Evolutionary conservation across 2,797 vertebrate species (phyloP), one percentile per base, ranked within the genome.

Genomic region (Gymnodraco acuticeps): DNA sequence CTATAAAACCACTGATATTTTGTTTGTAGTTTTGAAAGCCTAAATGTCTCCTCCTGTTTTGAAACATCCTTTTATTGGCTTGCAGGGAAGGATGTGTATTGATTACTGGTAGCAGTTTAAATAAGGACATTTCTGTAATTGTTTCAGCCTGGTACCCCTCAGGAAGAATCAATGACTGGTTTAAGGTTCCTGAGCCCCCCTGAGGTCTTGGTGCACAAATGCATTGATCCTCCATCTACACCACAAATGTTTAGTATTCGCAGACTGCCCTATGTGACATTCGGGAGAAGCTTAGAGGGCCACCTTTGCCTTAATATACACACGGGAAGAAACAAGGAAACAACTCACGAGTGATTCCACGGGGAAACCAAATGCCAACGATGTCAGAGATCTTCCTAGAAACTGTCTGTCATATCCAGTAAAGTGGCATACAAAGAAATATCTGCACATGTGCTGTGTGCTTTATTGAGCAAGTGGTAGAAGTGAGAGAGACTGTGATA

Each of bases 171-270:
- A 73, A 64, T 85, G 45, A 59, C 19, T 58, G 20, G 17, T 70
- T 76, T 33, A 60, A 65, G 50, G 46, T 77, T 75, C 53, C 70
- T 64, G 7, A 81, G 19, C 60, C 79, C 52, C 59, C 27, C 11
- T 51, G 52, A 73, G 75, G 27, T 62, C 27, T 42, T 47, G n/a
- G 17, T 66, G 67, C 46, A 69, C 64, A 83, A 68, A 71, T 77
- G 12, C 76, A 80, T 84, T 66, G 78, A 88, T 86, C n/a, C 5
- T 63, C 47, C 31, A 33, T 41, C 72, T 67, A 19, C 70, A 68
- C 6, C n/a, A 54, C n/a, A 20, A 48, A 79, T 65, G 52, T 68
- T 60, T 33, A 46, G 48, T 54, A 59, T 72, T 82, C 53, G 61
- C 23, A 19, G 4, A 73, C 60, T 71, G 46, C 15, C 53, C 23